phyloP scores from a whole-genome alignment of 2,113 vertebrate species.

The Dascyllus trimaculatus region DNA sequence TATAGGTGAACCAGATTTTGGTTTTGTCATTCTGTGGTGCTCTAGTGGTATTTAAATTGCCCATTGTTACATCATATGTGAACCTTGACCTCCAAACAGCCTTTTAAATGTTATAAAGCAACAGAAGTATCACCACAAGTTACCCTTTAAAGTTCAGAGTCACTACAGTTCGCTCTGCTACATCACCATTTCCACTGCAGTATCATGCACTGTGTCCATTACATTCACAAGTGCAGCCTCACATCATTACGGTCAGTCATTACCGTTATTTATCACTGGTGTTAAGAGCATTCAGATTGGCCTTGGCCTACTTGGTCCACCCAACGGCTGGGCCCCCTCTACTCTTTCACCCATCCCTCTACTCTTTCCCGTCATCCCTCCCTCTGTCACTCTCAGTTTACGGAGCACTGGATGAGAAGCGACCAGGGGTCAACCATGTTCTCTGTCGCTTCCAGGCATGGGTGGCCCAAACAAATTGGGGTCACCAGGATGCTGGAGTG shows the following conservation, averaged over 20 bases:
- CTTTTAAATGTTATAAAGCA: background rate
- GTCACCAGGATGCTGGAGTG: conserved; percentile 53
- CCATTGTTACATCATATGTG: background rate
- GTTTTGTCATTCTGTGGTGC: background rate
- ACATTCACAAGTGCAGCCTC: conserved; percentile 34
- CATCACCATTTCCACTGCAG: conserved; percentile 1
- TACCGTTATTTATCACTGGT: conserved; percentile 41
- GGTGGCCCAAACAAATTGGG: conserved; percentile 76
- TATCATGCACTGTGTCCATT: conserved; percentile 18
- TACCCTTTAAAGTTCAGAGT: background rate
- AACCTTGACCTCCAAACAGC: background rate
- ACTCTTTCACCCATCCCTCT: conserved; percentile 41
- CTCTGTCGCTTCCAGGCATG: conserved; percentile 63
- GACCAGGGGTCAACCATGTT: conserved; percentile 67
- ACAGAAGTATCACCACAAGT: background rate
- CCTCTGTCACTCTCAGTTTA: conserved; percentile 59
- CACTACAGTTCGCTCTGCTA: conserved; percentile 3
- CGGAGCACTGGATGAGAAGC: conserved; percentile 63
- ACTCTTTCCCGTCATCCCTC: conserved; percentile 35
- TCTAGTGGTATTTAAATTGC: background rate
- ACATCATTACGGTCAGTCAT: conserved; percentile 36
- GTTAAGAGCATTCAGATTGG: conserved; percentile 55
- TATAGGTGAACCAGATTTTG: background rate
- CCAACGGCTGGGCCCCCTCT: background rate
- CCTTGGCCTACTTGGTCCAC: conserved; percentile 27